These are phyloP conservation scores for Archips xylosteana DNA, from an alignment of 2,888 invertebrate species.

Conservation along the genomic window DNA sequence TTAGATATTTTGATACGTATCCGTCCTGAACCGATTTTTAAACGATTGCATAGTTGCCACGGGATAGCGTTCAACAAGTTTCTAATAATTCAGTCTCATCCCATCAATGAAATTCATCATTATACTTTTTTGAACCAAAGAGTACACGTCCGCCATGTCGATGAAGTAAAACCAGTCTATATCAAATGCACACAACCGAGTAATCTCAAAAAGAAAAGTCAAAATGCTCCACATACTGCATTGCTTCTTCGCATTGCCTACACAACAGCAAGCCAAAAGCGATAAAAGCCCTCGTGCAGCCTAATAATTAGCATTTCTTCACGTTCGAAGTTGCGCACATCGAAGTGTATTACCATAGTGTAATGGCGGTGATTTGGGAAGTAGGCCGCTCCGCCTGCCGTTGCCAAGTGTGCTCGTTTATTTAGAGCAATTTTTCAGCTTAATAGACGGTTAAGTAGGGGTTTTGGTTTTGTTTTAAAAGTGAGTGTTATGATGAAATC, in stretches of 20 bases:
- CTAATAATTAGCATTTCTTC: constrained; percentile 18
- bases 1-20: too few species aligned
- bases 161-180: too few species aligned
- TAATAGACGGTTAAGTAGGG: background rate
- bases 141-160: too few species aligned
- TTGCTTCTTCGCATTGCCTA: background rate
- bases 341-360: constrained; percentile 14
- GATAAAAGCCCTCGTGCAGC: background rate
- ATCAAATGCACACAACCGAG: too few species aligned
- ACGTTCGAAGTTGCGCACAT: constrained; percentile 4
- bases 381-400: constrained; percentile 9
- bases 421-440: background rate
- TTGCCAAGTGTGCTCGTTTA: constrained; percentile 14
- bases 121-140: too few species aligned
- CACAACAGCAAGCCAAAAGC: background rate
- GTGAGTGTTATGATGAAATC: background rate
- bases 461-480: background rate
- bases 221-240: background rate
- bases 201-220: background rate
- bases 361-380: constrained; percentile 20
- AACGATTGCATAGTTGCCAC: too few species aligned
- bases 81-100: too few species aligned
- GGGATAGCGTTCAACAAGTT: too few species aligned
- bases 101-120: too few species aligned
- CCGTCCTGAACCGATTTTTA: too few species aligned